A percentile compares a stretch with the other conserved stretches of the same genome.
phyloP scores from a whole-genome alignment of 2,797 vertebrate genomes.

The Chrosomus eos region DNA sequence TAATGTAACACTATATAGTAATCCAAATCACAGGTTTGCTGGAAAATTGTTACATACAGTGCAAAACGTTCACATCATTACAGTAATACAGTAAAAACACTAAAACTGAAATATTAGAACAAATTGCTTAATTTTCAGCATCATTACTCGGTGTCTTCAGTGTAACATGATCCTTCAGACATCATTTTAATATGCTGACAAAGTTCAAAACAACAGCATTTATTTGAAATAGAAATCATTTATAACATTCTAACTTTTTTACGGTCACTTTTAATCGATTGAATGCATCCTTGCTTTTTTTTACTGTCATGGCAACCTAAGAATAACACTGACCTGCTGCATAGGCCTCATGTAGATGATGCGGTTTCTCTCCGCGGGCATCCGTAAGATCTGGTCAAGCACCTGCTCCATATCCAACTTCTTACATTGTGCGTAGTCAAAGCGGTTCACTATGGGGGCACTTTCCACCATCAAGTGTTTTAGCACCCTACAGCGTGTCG shows the following conservation, averaged over 20 bases:
- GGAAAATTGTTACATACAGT: neutral
- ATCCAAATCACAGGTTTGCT: neutral
- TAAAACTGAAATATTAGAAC: neutral
- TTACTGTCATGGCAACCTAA: neutral
- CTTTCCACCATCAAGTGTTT: conserved; percentile 93
- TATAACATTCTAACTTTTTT: too few species aligned
- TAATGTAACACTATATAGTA: too few species aligned
- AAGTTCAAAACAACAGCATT: neutral
- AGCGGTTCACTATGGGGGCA: conserved; percentile 94
- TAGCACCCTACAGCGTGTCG: conserved; percentile 93
- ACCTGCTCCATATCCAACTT: conserved; percentile 98
- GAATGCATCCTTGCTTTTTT: neutral
- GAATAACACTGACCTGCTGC: conserved; percentile 86
- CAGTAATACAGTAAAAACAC: too few species aligned
- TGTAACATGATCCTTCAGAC: too few species aligned
- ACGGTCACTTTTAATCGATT: too few species aligned
- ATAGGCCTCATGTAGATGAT: conserved; percentile 98
- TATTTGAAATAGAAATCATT: neutral
- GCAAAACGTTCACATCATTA: too few species aligned
- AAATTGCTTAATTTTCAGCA: too few species aligned
- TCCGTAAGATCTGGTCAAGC: conserved; percentile 95
- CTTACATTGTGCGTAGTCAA: conserved; percentile 97
- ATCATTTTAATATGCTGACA: too few species aligned
- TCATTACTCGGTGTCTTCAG: too few species aligned
- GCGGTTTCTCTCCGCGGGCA: conserved; percentile 95